These are phyloP conservation scores for Microtus montanus DNA, from an alignment of 2,113 vertebrate species.

Conservation along the genomic window DNA sequence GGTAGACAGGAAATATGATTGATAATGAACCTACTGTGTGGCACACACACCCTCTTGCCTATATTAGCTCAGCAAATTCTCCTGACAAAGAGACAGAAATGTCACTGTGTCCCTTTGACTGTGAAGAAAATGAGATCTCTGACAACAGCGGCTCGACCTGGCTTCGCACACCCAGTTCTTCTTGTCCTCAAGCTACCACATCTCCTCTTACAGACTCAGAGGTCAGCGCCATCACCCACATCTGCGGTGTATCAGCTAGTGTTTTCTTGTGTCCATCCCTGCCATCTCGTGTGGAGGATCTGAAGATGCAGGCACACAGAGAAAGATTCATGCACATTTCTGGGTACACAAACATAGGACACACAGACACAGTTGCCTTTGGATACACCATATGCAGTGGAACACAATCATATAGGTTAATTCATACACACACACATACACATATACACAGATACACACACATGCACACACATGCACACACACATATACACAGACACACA, in stretches of 20 bases:
- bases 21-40: not conserved
- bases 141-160: not conserved
- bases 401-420: not conserved
- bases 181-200: constrained; percentile 3
- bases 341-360: not conserved
- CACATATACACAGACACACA: too few species aligned
- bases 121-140: not conserved
- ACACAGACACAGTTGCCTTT: not conserved
- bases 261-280: not conserved
- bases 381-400: not conserved
- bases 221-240: not conserved
- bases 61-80: not conserved
- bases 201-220: constrained; percentile 32
- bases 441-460: not conserved
- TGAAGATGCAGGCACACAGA: not conserved
- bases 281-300: not conserved
- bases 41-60: not conserved
- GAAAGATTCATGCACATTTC: not conserved
- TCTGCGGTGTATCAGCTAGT: not conserved
- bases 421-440: not conserved
- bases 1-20: not conserved
- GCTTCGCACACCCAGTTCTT: not conserved
- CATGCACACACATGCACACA: too few species aligned
- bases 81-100: not conserved
- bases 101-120: not conserved